These are phyloP conservation scores for Emberiza fucata DNA, from an alignment of 2,113 vertebrate genomes.

Conservation along the genomic window DNA sequence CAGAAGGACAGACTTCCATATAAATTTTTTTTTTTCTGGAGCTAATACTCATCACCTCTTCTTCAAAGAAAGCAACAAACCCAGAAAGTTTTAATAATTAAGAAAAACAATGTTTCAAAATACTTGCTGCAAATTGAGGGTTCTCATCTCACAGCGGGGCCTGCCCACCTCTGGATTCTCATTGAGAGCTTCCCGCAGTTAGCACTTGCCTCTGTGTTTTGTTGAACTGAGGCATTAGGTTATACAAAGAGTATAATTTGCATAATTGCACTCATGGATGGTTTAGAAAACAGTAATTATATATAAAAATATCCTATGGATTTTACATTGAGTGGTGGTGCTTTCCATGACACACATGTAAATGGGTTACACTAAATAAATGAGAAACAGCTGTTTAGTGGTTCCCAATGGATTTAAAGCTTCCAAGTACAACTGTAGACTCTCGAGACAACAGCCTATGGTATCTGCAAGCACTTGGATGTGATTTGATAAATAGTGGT, in stretches of 20 bases:
- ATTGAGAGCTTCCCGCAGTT: neutral
- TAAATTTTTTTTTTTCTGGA: neutral
- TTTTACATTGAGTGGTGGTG: neutral
- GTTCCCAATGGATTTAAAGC: neutral
- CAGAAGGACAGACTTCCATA: neutral
- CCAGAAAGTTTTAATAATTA: neutral
- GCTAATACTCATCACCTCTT: neutral
- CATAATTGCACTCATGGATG: neutral
- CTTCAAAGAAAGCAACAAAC: neutral
- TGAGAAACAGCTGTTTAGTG: neutral
- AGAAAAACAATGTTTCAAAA: neutral
- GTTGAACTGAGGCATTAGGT: neutral
- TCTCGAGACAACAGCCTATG: neutral
- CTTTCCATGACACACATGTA: neutral
- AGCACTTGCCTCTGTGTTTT: neutral
- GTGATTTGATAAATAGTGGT: neutral
- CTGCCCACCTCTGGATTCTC: neutral
- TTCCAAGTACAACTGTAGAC: neutral
- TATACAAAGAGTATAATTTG: neutral
- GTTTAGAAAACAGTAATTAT: slow-evolving; percentile 2
- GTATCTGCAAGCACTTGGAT: neutral
- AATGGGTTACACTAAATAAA: neutral
- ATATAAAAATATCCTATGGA: neutral
- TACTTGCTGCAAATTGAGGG: neutral
- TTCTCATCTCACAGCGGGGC: neutral